Conservation (phyloP, 2,888 invertebrate species). For the Terebella lapidaria region DNA sequence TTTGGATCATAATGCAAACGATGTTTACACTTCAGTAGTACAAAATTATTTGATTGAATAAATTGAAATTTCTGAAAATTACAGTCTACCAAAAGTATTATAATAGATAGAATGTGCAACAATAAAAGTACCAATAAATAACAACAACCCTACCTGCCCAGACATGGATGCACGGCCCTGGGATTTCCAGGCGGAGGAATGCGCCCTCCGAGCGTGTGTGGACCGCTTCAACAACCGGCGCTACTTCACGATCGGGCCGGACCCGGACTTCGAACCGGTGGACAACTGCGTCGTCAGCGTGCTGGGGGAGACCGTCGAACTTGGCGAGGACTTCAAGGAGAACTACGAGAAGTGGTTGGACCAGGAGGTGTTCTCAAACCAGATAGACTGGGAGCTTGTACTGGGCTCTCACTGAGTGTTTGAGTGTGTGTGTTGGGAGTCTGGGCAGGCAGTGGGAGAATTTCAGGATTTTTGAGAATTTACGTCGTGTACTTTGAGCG, state of each 20-base stretch:
- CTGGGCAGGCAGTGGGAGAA: too few species aligned
- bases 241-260: slow-evolving; percentile 61
- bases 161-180: slow-evolving; percentile 95
- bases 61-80: too few species aligned
- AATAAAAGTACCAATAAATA: too few species aligned
- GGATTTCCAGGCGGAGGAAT: slow-evolving; percentile 96
- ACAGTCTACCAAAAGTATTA: too few species aligned
- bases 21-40: too few species aligned
- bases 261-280: slow-evolving; percentile 62
- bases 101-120: too few species aligned
- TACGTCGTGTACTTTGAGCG: too few species aligned
- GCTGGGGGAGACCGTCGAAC: slow-evolving; percentile 70
- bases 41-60: too few species aligned
- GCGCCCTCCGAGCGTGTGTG: slow-evolving; percentile 84
- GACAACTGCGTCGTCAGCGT: slow-evolving; percentile 80
- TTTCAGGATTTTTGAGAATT: too few species aligned
- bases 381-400: slow-evolving; percentile 60
- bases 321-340: slow-evolving; percentile 71
- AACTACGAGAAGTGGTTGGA: slow-evolving; percentile 90
- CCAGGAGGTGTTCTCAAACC: slow-evolving; percentile 86
- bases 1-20: too few species aligned
- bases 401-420: background rate
- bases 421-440: slow-evolving; percentile 1
- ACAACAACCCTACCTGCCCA: too few species aligned
- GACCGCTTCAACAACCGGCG: slow-evolving; percentile 93